Percentiles rank a stretch among this genome's conserved stretches.
Conservation (phyloP, 2,797 vertebrate species). For the Aldrovandia affinis region DNA sequence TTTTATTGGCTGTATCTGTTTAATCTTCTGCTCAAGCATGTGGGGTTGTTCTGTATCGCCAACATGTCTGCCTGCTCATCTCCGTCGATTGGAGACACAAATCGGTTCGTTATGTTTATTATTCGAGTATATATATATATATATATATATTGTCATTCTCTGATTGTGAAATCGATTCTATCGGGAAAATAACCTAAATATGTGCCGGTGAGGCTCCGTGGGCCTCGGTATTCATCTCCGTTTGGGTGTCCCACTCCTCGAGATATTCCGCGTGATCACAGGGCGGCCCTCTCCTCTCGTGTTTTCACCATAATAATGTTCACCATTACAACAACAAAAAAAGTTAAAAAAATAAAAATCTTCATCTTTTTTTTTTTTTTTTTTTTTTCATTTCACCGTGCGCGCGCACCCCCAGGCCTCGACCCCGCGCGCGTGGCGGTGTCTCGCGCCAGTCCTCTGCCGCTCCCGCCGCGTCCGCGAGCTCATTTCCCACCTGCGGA, state of each 20-base stretch:
- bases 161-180: background rate
- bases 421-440: background rate
- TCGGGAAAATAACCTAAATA: background rate
- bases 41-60: background rate
- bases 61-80: background rate
- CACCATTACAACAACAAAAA: background rate
- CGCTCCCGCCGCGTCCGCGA: background rate
- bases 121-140: background rate
- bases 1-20: background rate
- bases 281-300: background rate
- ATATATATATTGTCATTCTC: background rate
- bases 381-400: background rate
- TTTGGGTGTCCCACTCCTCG: background rate
- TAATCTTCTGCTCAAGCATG: background rate
- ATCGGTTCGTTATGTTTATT: background rate
- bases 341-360: no score
- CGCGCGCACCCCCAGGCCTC: background rate
- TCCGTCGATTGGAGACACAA: background rate
- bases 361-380: no score
- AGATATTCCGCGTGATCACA: background rate
- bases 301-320: background rate
- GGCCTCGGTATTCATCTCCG: background rate
- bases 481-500: slow-evolving; percentile 15
- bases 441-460: background rate
- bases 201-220: background rate